Conservation (phyloP, 2,113 vertebrate genomes). For the Labeo rohita region DNA sequence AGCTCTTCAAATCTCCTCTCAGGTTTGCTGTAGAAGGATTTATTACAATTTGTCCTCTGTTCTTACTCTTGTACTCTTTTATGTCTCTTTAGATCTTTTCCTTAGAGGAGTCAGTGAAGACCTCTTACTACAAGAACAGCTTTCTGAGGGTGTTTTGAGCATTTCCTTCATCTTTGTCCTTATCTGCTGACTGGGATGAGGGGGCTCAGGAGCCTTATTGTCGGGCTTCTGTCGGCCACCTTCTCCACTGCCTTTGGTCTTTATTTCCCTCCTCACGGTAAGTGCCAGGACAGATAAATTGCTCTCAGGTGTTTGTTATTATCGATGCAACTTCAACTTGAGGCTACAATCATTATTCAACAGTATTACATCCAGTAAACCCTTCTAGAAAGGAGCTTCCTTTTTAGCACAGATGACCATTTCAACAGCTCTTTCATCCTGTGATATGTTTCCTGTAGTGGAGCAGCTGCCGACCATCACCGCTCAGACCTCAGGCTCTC, state of each 20-base stretch:
- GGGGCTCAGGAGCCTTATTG: conserved; percentile 66
- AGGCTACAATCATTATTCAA: not conserved
- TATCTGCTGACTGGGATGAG: conserved; percentile 71
- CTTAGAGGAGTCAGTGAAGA: conserved; percentile 18
- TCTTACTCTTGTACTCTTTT: conserved; percentile 7
- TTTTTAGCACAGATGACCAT: not conserved
- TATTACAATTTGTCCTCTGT: not conserved
- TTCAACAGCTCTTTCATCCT: conserved; percentile 18
- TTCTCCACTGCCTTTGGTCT: conserved; percentile 66
- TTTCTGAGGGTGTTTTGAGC: not conserved
- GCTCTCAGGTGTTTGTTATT: conserved; percentile 14
- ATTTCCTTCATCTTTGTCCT: not conserved
- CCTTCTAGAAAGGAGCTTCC: not conserved
- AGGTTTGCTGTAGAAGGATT: not conserved
- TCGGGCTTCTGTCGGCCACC: conserved; percentile 67
- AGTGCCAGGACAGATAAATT: conserved; percentile 13
- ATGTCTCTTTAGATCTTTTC: conserved; percentile 16
- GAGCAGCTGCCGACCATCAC: conserved; percentile 88
- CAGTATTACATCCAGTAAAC: not conserved
- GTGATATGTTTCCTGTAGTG: conserved; percentile 74
- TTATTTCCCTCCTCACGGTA: conserved; percentile 85
- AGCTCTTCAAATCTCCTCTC: not conserved
- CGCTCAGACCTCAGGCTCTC: conserved; percentile 73
- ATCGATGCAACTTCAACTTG: not conserved
- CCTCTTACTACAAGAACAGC: not conserved